Percentiles rank a stretch among this genome's conserved stretches.
Conservation (phyloP, 1,140 invertebrate genomes). For the Cardiocondyla obscurior region DNA sequence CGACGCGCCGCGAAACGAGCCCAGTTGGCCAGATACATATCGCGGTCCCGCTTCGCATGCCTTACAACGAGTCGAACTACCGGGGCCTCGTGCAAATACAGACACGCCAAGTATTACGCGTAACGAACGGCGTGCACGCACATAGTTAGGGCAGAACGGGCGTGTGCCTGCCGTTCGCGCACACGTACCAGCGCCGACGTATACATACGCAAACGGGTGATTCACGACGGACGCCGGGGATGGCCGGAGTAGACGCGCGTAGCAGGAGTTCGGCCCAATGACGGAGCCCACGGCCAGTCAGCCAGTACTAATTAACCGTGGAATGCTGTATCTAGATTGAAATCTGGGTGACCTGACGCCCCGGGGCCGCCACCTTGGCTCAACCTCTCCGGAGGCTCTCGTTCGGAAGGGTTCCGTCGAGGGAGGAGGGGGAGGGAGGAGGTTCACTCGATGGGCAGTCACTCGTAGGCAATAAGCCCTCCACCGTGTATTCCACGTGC, state of each 20-base stretch:
- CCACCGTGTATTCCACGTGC: neutral
- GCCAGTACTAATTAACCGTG: slow-evolving; percentile 83
- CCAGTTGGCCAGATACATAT: slow-evolving; percentile 46
- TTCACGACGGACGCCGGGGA: slow-evolving; percentile 57
- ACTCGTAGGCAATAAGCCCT: slow-evolving; percentile 5
- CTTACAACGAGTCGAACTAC: slow-evolving; percentile 57
- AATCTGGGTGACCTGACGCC: slow-evolving; percentile 83
- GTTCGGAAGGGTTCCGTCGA: slow-evolving; percentile 41
- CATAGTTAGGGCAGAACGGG: too few relatives aligned
- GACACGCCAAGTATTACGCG: slow-evolving; percentile 55
- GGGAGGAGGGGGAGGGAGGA: too few relatives aligned
- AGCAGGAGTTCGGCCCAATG: slow-evolving; percentile 73
- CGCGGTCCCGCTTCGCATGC: slow-evolving; percentile 56
- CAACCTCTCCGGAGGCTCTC: slow-evolving; percentile 72
- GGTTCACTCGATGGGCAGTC: slow-evolving; percentile 64
- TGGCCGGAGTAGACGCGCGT: slow-evolving; percentile 52
- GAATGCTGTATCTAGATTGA: slow-evolving; percentile 84
- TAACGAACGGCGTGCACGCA: slow-evolving; percentile 43
- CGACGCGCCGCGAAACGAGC: slow-evolving; percentile 42
- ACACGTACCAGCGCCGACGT: neutral
- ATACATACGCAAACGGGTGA: slow-evolving; percentile 12
- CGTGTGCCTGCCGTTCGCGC: neutral
- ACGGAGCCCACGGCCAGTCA: slow-evolving; percentile 80
- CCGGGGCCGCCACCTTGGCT: slow-evolving; percentile 80
- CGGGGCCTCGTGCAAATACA: slow-evolving; percentile 56